phyloP scores from a whole-genome alignment of 2,113 vertebrate genomes.

The Trochalopteron elliotii region DNA sequence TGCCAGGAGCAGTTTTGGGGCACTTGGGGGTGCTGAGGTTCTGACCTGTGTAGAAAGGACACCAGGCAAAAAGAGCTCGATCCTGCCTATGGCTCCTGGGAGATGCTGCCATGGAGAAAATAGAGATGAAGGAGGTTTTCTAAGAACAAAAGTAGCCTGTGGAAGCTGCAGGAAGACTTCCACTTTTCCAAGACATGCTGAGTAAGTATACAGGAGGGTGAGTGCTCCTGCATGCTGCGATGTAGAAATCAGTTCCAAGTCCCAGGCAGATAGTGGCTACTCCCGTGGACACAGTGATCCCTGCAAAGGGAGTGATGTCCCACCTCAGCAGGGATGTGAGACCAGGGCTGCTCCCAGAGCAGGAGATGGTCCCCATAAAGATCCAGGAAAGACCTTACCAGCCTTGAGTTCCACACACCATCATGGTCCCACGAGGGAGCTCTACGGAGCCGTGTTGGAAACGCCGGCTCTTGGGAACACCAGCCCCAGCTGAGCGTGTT shows the following conservation, averaged over 20 bases:
- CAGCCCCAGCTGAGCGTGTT: accelerated
- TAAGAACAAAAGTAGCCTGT: background rate
- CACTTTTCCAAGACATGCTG: background rate
- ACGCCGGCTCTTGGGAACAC: background rate
- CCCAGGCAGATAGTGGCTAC: accelerated
- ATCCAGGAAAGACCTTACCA: background rate
- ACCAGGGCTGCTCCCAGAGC: accelerated
- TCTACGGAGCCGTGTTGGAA: accelerated
- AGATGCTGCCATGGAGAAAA: background rate
- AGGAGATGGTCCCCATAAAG: background rate
- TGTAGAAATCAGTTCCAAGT: accelerated
- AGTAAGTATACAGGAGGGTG: background rate
- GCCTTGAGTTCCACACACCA: background rate
- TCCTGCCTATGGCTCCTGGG: accelerated
- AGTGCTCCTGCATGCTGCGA: accelerated
- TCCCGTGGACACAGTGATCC: background rate
- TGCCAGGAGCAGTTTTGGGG: background rate
- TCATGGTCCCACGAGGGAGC: background rate
- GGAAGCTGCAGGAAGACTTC: background rate
- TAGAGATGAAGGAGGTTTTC: background rate
- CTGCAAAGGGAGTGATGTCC: accelerated
- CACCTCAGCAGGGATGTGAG: accelerated
- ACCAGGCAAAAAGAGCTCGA: background rate
- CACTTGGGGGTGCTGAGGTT: accelerated
- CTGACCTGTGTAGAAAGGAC: background rate